phyloP scores from a whole-genome alignment of 2,797 vertebrate species.

The Tenualosa thibaudeaui region DNA sequence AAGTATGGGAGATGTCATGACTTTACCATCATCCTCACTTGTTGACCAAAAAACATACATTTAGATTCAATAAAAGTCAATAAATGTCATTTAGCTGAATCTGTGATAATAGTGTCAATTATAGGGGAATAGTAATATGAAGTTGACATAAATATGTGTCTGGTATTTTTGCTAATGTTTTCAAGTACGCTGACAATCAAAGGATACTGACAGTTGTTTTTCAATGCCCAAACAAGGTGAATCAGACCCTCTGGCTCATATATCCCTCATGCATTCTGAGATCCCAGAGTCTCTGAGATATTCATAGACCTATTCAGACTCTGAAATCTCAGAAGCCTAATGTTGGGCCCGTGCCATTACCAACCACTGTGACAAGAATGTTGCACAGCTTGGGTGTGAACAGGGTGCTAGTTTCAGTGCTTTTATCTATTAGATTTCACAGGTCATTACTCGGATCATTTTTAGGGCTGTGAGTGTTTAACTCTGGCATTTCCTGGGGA shows the following conservation, averaged over 20 bases:
- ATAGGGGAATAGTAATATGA: neutral
- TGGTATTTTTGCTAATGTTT: neutral
- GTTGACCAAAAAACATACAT: neutral
- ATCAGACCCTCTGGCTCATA: neutral
- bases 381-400: conserved; percentile 17
- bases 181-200: neutral
- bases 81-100: neutral
- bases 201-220: neutral
- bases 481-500: neutral
- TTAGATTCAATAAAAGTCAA: neutral
- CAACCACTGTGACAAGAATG: conserved; percentile 21
- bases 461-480: neutral
- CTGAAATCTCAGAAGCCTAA: neutral
- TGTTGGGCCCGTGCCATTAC: neutral
- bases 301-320: conserved; percentile 11
- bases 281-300: neutral
- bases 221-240: neutral
- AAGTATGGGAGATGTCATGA: conserved; percentile 2
- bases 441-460: conserved; percentile 5
- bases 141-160: no score
- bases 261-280: conserved; percentile 1
- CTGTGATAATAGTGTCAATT: neutral
- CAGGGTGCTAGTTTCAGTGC: conserved; percentile 1
- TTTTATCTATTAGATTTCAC: conserved; percentile 16
- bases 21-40: neutral